Percentiles rank a stretch among this genome's conserved stretches.
Evolutionary conservation across 37 sponge, comb jelly and placozoan species (phyloP).

Genomic region (Halisarca cf. caerulea): DNA sequence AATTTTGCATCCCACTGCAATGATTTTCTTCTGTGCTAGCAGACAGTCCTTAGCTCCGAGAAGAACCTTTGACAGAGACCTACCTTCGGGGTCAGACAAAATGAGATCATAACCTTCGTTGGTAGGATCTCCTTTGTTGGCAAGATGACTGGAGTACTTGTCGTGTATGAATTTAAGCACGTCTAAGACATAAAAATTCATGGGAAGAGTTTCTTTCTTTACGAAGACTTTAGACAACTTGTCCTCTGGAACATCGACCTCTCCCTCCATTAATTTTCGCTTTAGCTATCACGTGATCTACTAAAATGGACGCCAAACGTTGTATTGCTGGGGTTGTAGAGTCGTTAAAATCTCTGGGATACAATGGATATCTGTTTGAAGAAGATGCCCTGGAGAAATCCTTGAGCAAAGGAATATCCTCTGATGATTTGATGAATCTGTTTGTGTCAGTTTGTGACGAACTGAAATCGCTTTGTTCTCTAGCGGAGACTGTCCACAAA

Average conservation of each 20-base stretch:
- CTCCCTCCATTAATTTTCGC: not conserved
- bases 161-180: slow-evolving; percentile 13
- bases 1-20: not conserved
- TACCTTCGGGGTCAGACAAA: not conserved
- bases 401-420: slow-evolving; percentile 43
- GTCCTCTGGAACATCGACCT: not conserved
- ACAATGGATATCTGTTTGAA: slow-evolving; percentile 42
- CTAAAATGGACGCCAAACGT: not conserved
- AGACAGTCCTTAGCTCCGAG: not conserved
- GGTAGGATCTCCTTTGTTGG: not conserved
- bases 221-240: not conserved
- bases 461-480: slow-evolving; percentile 29
- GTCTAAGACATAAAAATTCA: not conserved
- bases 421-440: slow-evolving; percentile 29
- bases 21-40: not conserved
- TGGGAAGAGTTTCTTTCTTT: not conserved
- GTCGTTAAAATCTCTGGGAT: slow-evolving; percentile 19
- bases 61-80: not conserved
- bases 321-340: not conserved
- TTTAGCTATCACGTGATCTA: not conserved
- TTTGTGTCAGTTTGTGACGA: slow-evolving; percentile 31
- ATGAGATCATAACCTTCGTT: slow-evolving; percentile 10
- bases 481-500: slow-evolving; percentile 39
- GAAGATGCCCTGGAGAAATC: slow-evolving; percentile 21
- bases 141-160: not conserved